phyloP scores from a whole-genome alignment of 1,140 invertebrate genomes.

The Bombus turneri region DNA sequence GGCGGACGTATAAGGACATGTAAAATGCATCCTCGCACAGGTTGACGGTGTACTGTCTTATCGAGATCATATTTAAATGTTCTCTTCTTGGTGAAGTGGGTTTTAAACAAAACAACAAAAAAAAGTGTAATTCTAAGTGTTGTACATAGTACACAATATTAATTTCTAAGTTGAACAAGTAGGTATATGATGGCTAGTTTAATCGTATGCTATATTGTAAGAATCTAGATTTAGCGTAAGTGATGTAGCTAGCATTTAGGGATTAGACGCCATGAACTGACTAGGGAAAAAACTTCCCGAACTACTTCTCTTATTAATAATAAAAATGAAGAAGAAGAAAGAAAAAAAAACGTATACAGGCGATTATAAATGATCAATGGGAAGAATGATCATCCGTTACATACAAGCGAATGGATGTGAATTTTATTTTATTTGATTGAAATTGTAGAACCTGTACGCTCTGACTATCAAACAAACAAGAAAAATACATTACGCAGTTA shows the following conservation, averaged over 20 bases:
- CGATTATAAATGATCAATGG: constrained; percentile 71
- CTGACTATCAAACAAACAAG: constrained; percentile 51
- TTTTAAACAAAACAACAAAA: constrained; percentile 65
- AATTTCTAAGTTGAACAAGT: constrained; percentile 79
- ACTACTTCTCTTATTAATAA: constrained; percentile 78
- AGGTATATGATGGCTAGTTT: constrained; percentile 80
- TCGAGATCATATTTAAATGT: constrained; percentile 37
- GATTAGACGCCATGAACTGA: constrained; percentile 81
- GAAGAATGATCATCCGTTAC: constrained; percentile 69
- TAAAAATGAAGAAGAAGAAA: constrained; percentile 21
- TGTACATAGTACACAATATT: constrained; percentile 82
- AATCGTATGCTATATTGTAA: constrained; percentile 63
- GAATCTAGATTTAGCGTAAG: constrained; percentile 77
- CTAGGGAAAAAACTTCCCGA: constrained; percentile 79
- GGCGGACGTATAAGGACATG: constrained; percentile 7
- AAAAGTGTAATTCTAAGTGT: constrained; percentile 75
- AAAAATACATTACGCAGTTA: constrained; percentile 23
- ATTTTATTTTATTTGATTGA: constrained; percentile 78
- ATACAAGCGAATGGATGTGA: constrained; percentile 74
- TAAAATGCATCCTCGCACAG: constrained; percentile 38
- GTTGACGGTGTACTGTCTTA: constrained; percentile 27
- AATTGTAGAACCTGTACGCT: constrained; percentile 57
- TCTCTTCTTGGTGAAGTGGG: constrained; percentile 73
- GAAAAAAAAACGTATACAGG: constrained; percentile 62
- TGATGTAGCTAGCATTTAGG: constrained; percentile 80